Conservation (phyloP, 1,140 invertebrate species). For the Kradibia gibbosae region DNA sequence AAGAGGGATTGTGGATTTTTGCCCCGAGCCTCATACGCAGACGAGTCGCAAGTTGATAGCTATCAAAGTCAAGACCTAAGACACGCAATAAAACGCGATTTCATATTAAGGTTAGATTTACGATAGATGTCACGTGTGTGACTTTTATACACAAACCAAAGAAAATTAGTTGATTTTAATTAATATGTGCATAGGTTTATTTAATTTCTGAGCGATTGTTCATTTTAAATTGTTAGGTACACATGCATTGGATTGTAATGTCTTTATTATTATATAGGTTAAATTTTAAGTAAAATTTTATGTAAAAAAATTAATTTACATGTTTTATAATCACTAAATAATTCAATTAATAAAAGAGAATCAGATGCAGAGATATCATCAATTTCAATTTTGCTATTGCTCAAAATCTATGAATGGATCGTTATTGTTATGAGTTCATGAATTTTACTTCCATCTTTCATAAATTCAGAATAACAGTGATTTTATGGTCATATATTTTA, state of each 20-base stretch:
- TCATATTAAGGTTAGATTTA: slow-evolving; percentile 45
- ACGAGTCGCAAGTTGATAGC: slow-evolving; percentile 25
- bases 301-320: not conserved
- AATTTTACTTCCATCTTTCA: too few species aligned
- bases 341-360: too few species aligned
- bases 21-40: slow-evolving; percentile 10
- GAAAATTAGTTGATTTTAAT: slow-evolving; percentile 37
- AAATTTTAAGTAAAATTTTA: not conserved
- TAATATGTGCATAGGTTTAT: slow-evolving; percentile 30
- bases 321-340: not conserved
- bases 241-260: not conserved
- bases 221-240: not conserved
- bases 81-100: slow-evolving; percentile 34
- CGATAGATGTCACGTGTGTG: slow-evolving; percentile 19
- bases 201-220: slow-evolving; percentile 5
- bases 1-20: slow-evolving; percentile 10
- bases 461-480: too few species aligned
- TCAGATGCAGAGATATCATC: too few species aligned
- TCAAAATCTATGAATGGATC: too few species aligned
- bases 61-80: slow-evolving; percentile 39
- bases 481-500: too few species aligned
- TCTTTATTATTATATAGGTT: not conserved
- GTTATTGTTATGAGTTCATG: too few species aligned
- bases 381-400: too few species aligned
- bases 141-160: slow-evolving; percentile 20